These are phyloP conservation scores for Limenitis camilla DNA, from an alignment of 2,888 invertebrate genomes.

Conservation along the genomic window DNA sequence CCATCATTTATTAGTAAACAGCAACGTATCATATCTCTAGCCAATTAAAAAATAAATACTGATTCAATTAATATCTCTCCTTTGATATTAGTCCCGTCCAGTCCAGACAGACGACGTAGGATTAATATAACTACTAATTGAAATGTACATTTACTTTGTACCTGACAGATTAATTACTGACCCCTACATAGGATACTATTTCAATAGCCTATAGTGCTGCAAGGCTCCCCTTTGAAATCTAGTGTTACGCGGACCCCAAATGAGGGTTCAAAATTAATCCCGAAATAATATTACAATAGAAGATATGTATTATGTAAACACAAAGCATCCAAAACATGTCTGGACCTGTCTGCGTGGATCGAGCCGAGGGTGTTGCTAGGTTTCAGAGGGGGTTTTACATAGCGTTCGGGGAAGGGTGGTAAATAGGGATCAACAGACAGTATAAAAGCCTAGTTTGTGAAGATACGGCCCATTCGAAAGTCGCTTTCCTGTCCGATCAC, in stretches of 20 bases:
- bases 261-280: conserved; percentile 4
- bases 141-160: neutral
- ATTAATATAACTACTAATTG: no score
- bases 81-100: no score
- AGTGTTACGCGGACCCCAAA: neutral
- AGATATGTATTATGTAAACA: conserved; percentile 7
- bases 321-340: conserved; percentile 11
- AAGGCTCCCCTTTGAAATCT: neutral
- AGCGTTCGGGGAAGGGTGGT: conserved; percentile 9
- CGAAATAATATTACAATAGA: conserved; percentile 3
- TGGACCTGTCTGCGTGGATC: conserved; percentile 9
- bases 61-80: no score
- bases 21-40: no score
- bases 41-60: no score
- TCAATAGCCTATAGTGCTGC: no score
- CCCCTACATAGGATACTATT: neutral
- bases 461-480: conserved; percentile 6
- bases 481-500: neutral
- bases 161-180: neutral
- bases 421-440: conserved; percentile 11
- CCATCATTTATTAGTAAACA: no score
- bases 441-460: conserved; percentile 14
- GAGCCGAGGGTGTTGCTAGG: conserved; percentile 22
- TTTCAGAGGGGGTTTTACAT: conserved; percentile 13
- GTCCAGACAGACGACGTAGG: no score